Evolutionary conservation across 2,888 invertebrate species (phyloP), one percentile per base, ranked within the genome.

Genomic region (Teleogryllus oceanicus): DNA sequence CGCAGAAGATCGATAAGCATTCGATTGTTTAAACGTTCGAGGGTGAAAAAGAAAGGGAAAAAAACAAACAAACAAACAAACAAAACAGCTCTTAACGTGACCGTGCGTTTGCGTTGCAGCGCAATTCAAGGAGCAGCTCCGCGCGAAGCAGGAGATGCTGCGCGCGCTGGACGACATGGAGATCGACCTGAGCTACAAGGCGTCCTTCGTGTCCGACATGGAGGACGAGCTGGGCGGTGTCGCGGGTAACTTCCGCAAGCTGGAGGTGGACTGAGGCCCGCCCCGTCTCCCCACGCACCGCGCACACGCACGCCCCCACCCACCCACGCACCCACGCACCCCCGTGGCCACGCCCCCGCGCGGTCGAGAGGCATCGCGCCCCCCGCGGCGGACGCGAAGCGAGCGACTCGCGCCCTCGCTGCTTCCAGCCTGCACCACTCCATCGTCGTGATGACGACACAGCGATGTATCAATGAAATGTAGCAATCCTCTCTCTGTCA

Each of bases 121-220:
- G 79, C 84, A 85, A 81, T 85, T 86, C 83, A 86, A 86, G 81
- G 84, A 85, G 80, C 85, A 86, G 81, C 82, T 87, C 21, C 79
- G 83, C 10, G 84, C 83, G 2, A 83, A 83, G 75, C 84, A 85
- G 49, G 84, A 84, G 50, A 83, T 84, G 49, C 83, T 87, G 12
- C 78, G 84, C 49, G 85, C 86, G 5, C 82, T 86, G 80, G 87
- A 87, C 78, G 80, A 85, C 76, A 86, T 87, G 86, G 83, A 84
- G 77, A 85, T 87, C 8, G 85, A 84, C 78, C 37, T 84, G 75
- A 84, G 80, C 79, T 77, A 78, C 50, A 82, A 81, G 74, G 79
- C 78, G n/a, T 79, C 78, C 49, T 79, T 79, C 62, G 80, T 80
- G 20, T 50, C 78, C 11, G 83, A 82, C n/a, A 79, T 82, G 74